Evolutionary conservation across 2,113 vertebrate species (phyloP), one percentile per base, ranked within the genome.

Genomic region (Tragelaphus buxtoni): DNA sequence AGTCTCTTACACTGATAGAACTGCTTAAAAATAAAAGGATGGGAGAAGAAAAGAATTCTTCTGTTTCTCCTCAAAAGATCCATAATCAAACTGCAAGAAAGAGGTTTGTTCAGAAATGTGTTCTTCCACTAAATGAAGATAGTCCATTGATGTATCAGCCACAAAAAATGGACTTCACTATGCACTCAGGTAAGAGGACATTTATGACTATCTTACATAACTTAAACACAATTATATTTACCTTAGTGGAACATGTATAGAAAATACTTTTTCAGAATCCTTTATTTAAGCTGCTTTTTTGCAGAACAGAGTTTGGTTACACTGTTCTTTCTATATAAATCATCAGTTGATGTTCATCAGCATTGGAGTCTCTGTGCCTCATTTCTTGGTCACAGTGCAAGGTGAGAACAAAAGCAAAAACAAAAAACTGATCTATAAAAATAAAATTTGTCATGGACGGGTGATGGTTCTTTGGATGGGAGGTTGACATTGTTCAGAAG

Each of bases 1-100:
- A 99, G 63, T 99, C 99, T 42, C 98, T 99, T 97, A 99, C 99
- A 98, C 98, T 99, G 98, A 99, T 99, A 97, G 99, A 99, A 98
- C 99, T 99, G 87, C 99, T 99, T 95, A 99, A 99, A 99, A 98
- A 98, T 97, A 99, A 98, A 98, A 99, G 98, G 95, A 98, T 99
- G 96, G 99, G 99, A 97, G 99, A 99, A 97, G 99, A 99, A 98
- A 98, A 98, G 87, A 98, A 98, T 98, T 96, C 97, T 95, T 97
- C 97, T 96, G 81, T 98, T 97, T 99, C 98, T 96, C 97, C 99
- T 98, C 99, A 99, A 97, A 99, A 99, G 98, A 98, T 98, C 95
- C 98, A 98, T 97, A 98, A 96, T 96, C 99, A 99, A 97, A 99
- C 99, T 82, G 98, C 98, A 98, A 99, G 98, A 98, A 99, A 99